Evolutionary conservation across 2,888 invertebrate species (phyloP).

Genomic region (Euplexia lucipara): DNA sequence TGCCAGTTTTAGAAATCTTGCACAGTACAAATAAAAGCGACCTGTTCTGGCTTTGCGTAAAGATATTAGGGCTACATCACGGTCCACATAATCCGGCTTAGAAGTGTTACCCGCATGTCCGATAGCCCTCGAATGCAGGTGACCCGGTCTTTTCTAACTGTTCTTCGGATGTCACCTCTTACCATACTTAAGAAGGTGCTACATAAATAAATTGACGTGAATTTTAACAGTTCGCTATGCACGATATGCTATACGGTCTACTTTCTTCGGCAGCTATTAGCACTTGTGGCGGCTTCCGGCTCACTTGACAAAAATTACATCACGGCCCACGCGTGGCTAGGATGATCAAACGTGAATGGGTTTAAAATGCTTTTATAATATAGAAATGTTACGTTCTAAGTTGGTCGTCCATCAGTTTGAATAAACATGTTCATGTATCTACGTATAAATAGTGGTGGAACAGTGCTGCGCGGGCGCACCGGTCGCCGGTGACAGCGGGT

Average conservation of each 20-base stretch:
- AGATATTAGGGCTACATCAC: constrained; percentile 28
- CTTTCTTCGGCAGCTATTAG: constrained; percentile 80
- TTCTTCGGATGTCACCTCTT: constrained; percentile 84
- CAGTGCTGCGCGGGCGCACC: constrained; percentile 58
- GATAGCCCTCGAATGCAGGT: constrained; percentile 80
- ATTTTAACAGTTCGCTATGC: constrained; percentile 75
- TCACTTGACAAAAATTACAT: constrained; percentile 65
- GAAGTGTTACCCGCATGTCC: constrained; percentile 79
- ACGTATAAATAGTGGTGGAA: constrained; percentile 56
- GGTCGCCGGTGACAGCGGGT: constrained; percentile 73
- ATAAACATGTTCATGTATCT: constrained; percentile 54
- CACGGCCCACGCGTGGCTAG: constrained; percentile 41
- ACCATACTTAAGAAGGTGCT: constrained; percentile 82
- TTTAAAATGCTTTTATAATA: constrained; percentile 12
- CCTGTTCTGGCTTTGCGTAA: background rate
- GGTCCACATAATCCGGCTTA: constrained; percentile 71
- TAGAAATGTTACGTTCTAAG: constrained; percentile 23
- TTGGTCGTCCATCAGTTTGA: constrained; percentile 9
- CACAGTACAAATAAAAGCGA: too few relatives aligned
- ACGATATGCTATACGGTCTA: constrained; percentile 72
- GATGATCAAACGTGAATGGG: constrained; percentile 16
- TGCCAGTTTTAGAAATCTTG: too few relatives aligned
- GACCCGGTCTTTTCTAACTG: constrained; percentile 88
- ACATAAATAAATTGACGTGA: constrained; percentile 86
- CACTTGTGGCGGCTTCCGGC: constrained; percentile 68